Conservation (phyloP, 2,888 invertebrate genomes). For the Phytoseiulus persimilis region DNA sequence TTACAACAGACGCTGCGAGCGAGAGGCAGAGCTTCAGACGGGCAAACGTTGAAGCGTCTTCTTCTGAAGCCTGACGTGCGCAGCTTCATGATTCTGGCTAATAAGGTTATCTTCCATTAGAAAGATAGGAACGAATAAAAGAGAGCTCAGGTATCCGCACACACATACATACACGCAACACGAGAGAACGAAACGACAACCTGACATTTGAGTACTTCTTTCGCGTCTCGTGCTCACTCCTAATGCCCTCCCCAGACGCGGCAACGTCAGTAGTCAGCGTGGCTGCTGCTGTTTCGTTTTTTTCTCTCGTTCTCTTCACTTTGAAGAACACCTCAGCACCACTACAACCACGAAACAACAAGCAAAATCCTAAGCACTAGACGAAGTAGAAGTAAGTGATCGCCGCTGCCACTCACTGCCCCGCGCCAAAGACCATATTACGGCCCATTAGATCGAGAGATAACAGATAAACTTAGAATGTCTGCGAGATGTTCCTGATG, state of each 20-base stretch:
- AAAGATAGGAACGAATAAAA: not conserved
- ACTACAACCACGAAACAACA: not conserved
- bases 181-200: not conserved
- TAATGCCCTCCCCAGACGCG: not conserved
- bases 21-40: not conserved
- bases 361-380: not conserved
- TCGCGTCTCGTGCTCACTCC: not conserved
- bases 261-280: not conserved
- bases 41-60: not conserved
- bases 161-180: not conserved
- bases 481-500: not conserved
- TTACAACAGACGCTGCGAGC: not conserved
- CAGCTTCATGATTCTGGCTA: not conserved
- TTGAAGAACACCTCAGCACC: not conserved
- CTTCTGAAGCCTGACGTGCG: not conserved
- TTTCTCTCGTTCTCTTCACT: not conserved
- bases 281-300: not conserved
- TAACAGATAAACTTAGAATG: not conserved
- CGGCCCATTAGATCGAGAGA: not conserved
- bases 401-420: not conserved
- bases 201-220: constrained; percentile 5
- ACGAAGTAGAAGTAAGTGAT: not conserved
- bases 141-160: not conserved
- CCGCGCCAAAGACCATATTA: not conserved
- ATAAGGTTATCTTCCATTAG: constrained; percentile 5